These are phyloP conservation scores for Temnothorax nylanderi DNA, from an alignment of 1,140 invertebrate genomes.

Conservation along the genomic window DNA sequence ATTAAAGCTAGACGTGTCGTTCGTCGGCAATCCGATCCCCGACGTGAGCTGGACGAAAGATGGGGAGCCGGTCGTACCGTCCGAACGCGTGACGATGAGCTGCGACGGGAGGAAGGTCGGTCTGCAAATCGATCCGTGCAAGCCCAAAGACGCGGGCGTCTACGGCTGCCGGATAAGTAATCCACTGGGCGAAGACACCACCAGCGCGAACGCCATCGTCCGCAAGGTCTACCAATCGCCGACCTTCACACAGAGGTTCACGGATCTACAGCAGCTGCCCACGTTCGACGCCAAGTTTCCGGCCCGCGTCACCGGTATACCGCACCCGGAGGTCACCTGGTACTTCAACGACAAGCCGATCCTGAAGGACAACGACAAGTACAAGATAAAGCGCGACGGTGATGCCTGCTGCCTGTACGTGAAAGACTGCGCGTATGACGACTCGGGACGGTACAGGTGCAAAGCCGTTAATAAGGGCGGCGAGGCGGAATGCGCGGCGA, in stretches of 20 bases:
- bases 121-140: constrained; percentile 91
- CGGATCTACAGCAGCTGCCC: constrained; percentile 93
- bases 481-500: constrained; percentile 90
- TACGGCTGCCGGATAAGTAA: constrained; percentile 92
- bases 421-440: constrained; percentile 88
- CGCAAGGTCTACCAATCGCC: constrained; percentile 93
- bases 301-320: constrained; percentile 93
- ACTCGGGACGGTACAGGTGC: constrained; percentile 92
- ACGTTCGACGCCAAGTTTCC: constrained; percentile 93
- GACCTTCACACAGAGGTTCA: constrained; percentile 93
- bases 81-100: constrained; percentile 89
- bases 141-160: constrained; percentile 90
- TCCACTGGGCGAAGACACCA: constrained; percentile 90
- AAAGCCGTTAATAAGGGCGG: constrained; percentile 93
- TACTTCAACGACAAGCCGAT: constrained; percentile 91
- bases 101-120: constrained; percentile 94
- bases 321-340: constrained; percentile 95
- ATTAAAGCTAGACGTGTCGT: constrained; percentile 88
- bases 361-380: constrained; percentile 88
- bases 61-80: constrained; percentile 88
- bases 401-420: constrained; percentile 92
- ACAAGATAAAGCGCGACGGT: constrained; percentile 92
- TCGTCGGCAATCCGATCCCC: constrained; percentile 95
- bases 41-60: constrained; percentile 94
- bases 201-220: constrained; percentile 90